Base-by-base conservation (phyloP, 2,113 vertebrate genomes). In the Artemisiospiza belli region DNA sequence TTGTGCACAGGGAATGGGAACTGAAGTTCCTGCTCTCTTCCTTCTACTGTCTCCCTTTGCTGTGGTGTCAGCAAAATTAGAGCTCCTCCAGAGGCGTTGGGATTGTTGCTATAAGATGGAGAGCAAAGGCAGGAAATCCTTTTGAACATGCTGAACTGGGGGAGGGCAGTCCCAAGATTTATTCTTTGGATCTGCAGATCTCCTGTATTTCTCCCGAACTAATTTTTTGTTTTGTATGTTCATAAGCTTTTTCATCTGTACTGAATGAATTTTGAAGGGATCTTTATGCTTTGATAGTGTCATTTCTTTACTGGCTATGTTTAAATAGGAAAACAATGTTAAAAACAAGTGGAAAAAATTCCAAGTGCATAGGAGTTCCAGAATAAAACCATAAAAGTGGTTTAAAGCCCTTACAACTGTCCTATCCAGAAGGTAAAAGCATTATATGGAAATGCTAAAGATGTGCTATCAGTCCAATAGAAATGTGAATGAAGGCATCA, bases 161-260 rank as follows among this genome's bases (percentile, higher is more conserved):
- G 14, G 13, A 57, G 5, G 22, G 4, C 0, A 0, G 1, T 3
- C 20, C 37, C 28, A 25, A 74, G 5, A 5, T 23, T 55, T 28
- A 5, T 10, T 37, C 51, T 55, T 22, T 54, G 24, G 3, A 51
- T 35, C 12, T 52, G 28, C 23, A 25, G 10, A 14, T 78, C 4
- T 82, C 33, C 64, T 61, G 11, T 47, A 13, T 23, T 66, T 2
- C 19, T 84, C 27, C 19, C 73, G 28, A 61, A 37, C 18, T 28
- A 43, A 25, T 55, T 51, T 81, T 47, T 55, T 51, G 2, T 13
- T 62, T 35, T 15, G 10, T n/a, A 39, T 23, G 9, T 49, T 81
- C 8, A 9, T 46, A 39, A 84, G 4, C 2, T 51, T 49, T 83
- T 68, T 59, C 2, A 17, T 66, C 16, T 52, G 3, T 44, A 39